These are phyloP conservation scores for Montifringilla adamsi DNA, from an alignment of 2,113 vertebrate genomes.

Conservation along the genomic window DNA sequence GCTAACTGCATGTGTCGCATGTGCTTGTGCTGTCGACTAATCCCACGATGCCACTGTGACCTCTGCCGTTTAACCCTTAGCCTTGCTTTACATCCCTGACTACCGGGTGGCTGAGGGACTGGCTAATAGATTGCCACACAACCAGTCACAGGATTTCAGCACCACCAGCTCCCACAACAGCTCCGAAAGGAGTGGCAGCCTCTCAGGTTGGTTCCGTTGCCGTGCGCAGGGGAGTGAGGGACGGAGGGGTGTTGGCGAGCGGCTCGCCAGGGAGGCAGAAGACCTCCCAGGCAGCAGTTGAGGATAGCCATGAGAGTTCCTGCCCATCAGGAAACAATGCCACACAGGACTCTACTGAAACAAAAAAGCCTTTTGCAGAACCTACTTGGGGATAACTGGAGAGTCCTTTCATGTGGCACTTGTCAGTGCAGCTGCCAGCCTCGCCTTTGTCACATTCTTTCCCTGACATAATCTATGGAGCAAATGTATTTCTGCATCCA, in stretches of 20 bases:
- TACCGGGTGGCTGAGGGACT: constrained; percentile 99
- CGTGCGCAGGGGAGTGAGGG: constrained; percentile 63
- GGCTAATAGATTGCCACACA: constrained; percentile 99
- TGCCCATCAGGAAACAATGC: background rate
- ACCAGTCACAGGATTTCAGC: constrained; percentile 99
- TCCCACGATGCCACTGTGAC: constrained; percentile 94
- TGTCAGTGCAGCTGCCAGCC: background rate
- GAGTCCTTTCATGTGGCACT: background rate
- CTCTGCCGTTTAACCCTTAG: constrained; percentile 98
- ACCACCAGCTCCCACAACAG: constrained; percentile 99
- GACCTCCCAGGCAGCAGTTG: background rate
- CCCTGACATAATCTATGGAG: background rate
- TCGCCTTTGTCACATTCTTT: background rate
- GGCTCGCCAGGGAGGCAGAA: background rate
- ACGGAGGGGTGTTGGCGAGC: constrained; percentile 66
- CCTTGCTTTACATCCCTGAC: constrained; percentile 99
- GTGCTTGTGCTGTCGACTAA: constrained; percentile 92
- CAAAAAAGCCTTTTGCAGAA: background rate
- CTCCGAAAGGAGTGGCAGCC: constrained; percentile 99
- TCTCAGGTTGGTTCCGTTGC: constrained; percentile 95
- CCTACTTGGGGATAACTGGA: background rate
- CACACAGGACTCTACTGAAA: background rate
- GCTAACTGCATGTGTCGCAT: constrained; percentile 95
- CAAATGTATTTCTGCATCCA: background rate
- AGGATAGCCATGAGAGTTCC: background rate